phyloP scores from a whole-genome alignment of 1,140 invertebrate species.

The Drosophila erecta region DNA sequence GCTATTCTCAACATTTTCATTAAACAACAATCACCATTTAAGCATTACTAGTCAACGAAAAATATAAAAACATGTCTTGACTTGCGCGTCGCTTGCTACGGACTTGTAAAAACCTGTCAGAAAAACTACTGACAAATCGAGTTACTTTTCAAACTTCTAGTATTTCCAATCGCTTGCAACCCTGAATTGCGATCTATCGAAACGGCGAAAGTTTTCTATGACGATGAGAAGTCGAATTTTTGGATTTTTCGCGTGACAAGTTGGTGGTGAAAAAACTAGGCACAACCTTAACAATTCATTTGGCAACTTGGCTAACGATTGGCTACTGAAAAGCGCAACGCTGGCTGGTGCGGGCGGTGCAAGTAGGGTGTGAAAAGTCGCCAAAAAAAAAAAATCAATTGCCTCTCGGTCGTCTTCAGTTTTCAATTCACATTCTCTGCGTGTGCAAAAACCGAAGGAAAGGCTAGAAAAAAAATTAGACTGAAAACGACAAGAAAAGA shows the following conservation, averaged over 20 bases:
- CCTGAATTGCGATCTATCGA: conserved; percentile 55
- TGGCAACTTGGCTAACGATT: conserved; percentile 51
- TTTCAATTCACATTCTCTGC: conserved; percentile 44
- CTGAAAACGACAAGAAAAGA: conserved; percentile 31
- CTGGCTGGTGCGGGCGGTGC: conserved; percentile 62
- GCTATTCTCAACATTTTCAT: not conserved
- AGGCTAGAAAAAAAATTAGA: conserved; percentile 29
- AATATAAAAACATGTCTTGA: not conserved
- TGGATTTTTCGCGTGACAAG: conserved; percentile 78
- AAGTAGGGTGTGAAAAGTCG: conserved; percentile 56
- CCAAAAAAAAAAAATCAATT: conserved; percentile 63
- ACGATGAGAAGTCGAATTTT: conserved; percentile 79
- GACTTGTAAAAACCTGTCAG: not conserved
- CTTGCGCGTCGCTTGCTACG: not conserved
- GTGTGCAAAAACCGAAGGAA: conserved; percentile 28
- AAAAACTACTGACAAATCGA: conserved; percentile 4
- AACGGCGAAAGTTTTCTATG: conserved; percentile 80
- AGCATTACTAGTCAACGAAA: not conserved
- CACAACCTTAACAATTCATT: conserved; percentile 47
- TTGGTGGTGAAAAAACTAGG: conserved; percentile 74
- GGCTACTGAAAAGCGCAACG: conserved; percentile 33
- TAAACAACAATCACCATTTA: not conserved
- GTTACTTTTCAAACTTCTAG: conserved; percentile 16
- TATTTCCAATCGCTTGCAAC: conserved; percentile 34
- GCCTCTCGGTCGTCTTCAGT: conserved; percentile 50